A percentile compares a stretch with the other conserved stretches of the same genome.
Evolutionary conservation across 2,797 vertebrate species (phyloP).

Genomic region (Enteromius mattozi): DNA sequence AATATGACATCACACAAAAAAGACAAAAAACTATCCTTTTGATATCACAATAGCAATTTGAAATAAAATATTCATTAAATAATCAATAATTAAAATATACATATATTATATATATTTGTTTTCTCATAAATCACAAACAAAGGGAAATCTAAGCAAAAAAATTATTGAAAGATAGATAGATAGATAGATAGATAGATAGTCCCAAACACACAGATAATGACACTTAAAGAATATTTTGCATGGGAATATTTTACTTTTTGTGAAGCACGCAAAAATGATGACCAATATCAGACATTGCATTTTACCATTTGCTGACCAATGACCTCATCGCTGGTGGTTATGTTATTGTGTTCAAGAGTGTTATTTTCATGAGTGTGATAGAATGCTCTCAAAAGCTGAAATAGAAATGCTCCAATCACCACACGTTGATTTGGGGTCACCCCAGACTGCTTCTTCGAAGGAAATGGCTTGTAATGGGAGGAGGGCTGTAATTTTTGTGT

Average conservation of each 20-base stretch:
- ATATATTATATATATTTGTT: no score
- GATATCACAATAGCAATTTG: no score
- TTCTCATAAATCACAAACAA: no score
- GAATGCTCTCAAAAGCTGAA: constrained; percentile 1
- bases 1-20: no score
- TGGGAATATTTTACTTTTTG: not conserved
- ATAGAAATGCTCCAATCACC: constrained; percentile 28
- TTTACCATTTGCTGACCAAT: constrained; percentile 5
- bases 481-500: constrained; percentile 26
- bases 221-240: no score
- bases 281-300: not conserved
- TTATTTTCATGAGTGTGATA: constrained; percentile 23
- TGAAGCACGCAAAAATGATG: not conserved
- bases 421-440: constrained; percentile 7
- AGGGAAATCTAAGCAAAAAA: no score
- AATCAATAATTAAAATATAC: no score
- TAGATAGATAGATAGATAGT: not conserved
- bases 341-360: constrained; percentile 13
- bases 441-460: constrained; percentile 8
- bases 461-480: constrained; percentile 27
- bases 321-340: not conserved
- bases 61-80: no score
- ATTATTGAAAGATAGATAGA: not conserved
- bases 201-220: not conserved
- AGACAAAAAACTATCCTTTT: no score